Evolutionary conservation across 37 sponge, comb jelly and placozoan species (phyloP).

Genomic region (Crambe crambe): DNA sequence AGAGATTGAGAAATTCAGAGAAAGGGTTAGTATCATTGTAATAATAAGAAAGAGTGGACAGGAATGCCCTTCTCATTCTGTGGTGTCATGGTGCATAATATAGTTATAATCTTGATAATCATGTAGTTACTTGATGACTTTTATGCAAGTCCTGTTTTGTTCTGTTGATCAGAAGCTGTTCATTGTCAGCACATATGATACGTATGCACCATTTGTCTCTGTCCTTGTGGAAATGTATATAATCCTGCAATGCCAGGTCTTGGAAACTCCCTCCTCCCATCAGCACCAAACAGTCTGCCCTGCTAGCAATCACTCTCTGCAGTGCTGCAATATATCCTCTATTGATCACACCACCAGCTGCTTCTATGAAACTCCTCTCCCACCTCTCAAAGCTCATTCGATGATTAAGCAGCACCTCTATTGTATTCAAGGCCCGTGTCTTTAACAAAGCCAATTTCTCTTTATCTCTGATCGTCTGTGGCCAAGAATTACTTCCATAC

Average conservation of each 20-base stretch:
- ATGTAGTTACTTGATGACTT: no score
- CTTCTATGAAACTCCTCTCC: conserved; percentile 23
- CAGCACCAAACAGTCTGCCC: conserved; percentile 21
- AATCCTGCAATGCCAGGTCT: background rate
- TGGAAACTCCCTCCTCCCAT: conserved; percentile 23
- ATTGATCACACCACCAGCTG: conserved; percentile 1
- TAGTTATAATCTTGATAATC: background rate
- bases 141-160: no score
- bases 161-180: no score
- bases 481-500: conserved; percentile 21
- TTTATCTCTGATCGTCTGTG: background rate
- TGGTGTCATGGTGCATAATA: background rate
- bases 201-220: no score
- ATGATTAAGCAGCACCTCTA: background rate
- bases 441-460: background rate
- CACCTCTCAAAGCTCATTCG: conserved; percentile 1
- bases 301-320: conserved; percentile 22
- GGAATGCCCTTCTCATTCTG: no score
- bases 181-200: no score
- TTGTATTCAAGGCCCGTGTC: background rate
- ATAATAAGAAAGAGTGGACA: no score
- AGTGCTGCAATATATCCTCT: conserved; percentile 15
- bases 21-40: conserved; percentile 71
- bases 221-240: conserved; percentile 1
- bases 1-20: conserved; percentile 65